A percentile compares a stretch with the other conserved stretches of the same genome.
Conservation (phyloP, 2,888 invertebrate genomes). For the Galeopsomyia nigrocyanea region DNA sequence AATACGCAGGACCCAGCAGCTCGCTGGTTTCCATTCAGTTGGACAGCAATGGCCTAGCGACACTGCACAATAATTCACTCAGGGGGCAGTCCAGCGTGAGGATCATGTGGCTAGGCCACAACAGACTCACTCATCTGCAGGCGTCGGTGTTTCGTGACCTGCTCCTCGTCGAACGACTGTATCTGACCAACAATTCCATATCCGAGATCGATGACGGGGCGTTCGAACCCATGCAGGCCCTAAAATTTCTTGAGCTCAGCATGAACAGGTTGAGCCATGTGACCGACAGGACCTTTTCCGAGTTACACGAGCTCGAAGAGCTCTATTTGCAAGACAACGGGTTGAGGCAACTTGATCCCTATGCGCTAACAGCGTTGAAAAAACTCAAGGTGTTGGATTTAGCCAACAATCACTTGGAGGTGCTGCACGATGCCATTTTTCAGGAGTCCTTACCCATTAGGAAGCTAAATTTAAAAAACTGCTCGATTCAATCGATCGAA, state of each 20-base stretch:
- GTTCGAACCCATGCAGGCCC: conserved; percentile 81
- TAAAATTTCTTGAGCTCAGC: conserved; percentile 86
- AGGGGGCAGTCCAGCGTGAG: conserved; percentile 86
- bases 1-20: conserved; percentile 57
- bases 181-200: conserved; percentile 87
- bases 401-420: conserved; percentile 82
- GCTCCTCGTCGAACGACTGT: conserved; percentile 82
- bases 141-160: conserved; percentile 84
- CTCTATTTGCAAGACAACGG: conserved; percentile 83
- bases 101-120: conserved; percentile 91
- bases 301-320: conserved; percentile 84
- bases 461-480: conserved; percentile 81
- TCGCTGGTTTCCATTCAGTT: conserved; percentile 86
- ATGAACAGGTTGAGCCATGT: conserved; percentile 81
- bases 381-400: conserved; percentile 84
- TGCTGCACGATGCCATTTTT: conserved; percentile 81
- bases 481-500: conserved; percentile 82
- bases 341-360: conserved; percentile 78
- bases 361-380: conserved; percentile 80
- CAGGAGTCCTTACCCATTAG: conserved; percentile 82
- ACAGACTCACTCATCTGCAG: conserved; percentile 81
- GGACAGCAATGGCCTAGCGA: conserved; percentile 81
- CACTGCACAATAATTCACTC: conserved; percentile 84
- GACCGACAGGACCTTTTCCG: conserved; percentile 82
- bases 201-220: conserved; percentile 85